phyloP scores from a whole-genome alignment of 2,888 invertebrate genomes.

The Stenolophus ochropezus region DNA sequence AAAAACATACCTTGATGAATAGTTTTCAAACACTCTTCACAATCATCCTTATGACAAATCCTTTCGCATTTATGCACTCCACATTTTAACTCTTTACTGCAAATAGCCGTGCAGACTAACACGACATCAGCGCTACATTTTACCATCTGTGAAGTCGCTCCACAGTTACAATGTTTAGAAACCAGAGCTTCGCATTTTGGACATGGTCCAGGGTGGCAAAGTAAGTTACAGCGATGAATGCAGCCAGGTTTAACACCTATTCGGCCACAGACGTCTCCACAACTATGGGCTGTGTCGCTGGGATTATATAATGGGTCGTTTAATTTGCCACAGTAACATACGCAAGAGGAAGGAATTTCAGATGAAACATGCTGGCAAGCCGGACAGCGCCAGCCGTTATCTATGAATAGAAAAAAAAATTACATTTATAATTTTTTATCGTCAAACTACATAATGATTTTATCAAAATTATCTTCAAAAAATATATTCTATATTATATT shows the following conservation, averaged over 20 bases:
- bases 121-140: constrained; percentile 83
- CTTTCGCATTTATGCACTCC: constrained; percentile 83
- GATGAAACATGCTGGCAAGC: constrained; percentile 91
- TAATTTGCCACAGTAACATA: constrained; percentile 92
- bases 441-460: neutral
- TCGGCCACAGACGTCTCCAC: constrained; percentile 90
- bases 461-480: no score
- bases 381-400: constrained; percentile 95
- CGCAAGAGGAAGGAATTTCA: constrained; percentile 86
- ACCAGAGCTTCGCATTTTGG: constrained; percentile 90
- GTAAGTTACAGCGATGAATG: constrained; percentile 83
- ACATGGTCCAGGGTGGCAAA: constrained; percentile 97
- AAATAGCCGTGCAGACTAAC: constrained; percentile 84
- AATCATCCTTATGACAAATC: constrained; percentile 87
- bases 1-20: constrained; percentile 78
- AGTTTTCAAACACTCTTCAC: constrained; percentile 81
- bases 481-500: no score
- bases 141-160: constrained; percentile 80
- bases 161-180: constrained; percentile 85
- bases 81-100: constrained; percentile 86
- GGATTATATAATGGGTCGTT: constrained; percentile 85
- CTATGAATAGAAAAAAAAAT: constrained; percentile 66
- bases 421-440: neutral
- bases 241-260: constrained; percentile 74
- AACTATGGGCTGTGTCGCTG: constrained; percentile 90